Base-by-base conservation (phyloP, 2,888 invertebrate species). In the Amphipoea lucens region DNA sequence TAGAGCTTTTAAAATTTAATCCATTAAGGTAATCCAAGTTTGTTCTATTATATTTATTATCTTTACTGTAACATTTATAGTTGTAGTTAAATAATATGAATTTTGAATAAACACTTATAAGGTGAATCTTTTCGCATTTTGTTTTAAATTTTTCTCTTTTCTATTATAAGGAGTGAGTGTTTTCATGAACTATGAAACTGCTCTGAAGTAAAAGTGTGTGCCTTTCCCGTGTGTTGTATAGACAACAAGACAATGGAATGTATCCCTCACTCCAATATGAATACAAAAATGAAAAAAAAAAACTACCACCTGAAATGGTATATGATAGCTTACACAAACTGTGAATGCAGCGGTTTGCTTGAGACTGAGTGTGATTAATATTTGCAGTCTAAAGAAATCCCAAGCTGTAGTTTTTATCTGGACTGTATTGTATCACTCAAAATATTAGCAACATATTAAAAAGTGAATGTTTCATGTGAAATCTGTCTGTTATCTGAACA, bases 131-230 rank as follows among this genome's bases (percentile, higher is more conserved):
- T 79, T 76, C 76, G 83, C 85, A 76, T 81, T 87, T 87, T 78
- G 67, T 88, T 81, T 78, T 14, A 66, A 69, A 62, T 40, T 51
- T 65, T 65, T 85, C 79, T 82, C 78, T 67, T 84, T 88, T 84
- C 73, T 78, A 87, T 71, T 78, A 65, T 81, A 76, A 83, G 78
- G 81, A 83, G 78, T 82, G 78, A 81, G 85, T 83, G 75, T 83
- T 90, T 78, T 88, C 87, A 87, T 88, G 76, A 81, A 66, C 73
- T 84, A 87, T 88, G 82, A 87, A 88, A 87, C 72, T 78, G 65
- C 84, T 87, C 85, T 82, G 80, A 85, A 82, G 76, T 90, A 74
- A 86, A 90, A 87, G 84, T 84, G 90, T 87, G 89, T 89, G 89
- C 89, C 89, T 89, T 89, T 86, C 90, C 90, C 79, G 86, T 79